These are phyloP conservation scores for Thalpophila matura DNA, from an alignment of 2,888 invertebrate species.

Conservation along the genomic window DNA sequence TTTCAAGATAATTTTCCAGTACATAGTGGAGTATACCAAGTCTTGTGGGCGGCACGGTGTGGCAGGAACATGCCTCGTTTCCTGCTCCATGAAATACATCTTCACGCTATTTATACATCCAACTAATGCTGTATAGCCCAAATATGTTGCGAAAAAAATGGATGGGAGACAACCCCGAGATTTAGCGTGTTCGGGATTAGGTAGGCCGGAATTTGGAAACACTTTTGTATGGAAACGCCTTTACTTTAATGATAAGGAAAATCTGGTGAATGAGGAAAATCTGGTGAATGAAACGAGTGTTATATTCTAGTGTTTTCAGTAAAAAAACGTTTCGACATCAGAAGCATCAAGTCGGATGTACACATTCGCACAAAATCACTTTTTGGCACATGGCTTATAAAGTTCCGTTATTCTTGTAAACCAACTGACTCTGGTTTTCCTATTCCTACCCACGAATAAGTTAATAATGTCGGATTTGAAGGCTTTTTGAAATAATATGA, in stretches of 20 bases:
- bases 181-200: constrained; percentile 33
- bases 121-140: constrained; percentile 49
- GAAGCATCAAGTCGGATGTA: too few relatives aligned
- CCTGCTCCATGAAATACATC: constrained; percentile 79
- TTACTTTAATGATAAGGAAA: constrained; percentile 19
- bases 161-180: constrained; percentile 36
- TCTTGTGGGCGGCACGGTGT: constrained; percentile 74
- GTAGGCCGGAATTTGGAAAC: constrained; percentile 32
- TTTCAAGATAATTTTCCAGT: too few relatives aligned
- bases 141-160: constrained; percentile 55
- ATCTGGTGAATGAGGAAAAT: background rate
- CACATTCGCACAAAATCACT: too few relatives aligned
- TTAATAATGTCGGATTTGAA: too few relatives aligned
- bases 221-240: constrained; percentile 36
- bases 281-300: too few relatives aligned
- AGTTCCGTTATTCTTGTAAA: too few relatives aligned
- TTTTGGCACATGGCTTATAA: too few relatives aligned
- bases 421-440: too few relatives aligned
- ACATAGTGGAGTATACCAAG: constrained; percentile 67
- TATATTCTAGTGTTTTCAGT: too few relatives aligned
- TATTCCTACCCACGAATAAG: too few relatives aligned
- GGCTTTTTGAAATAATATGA: too few relatives aligned
- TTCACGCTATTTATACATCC: constrained; percentile 69
- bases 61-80: constrained; percentile 78
- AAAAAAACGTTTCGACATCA: too few relatives aligned